Evolutionary conservation across 2,113 vertebrate species (phyloP).

Genomic region (Prionailurus viverrinus): DNA sequence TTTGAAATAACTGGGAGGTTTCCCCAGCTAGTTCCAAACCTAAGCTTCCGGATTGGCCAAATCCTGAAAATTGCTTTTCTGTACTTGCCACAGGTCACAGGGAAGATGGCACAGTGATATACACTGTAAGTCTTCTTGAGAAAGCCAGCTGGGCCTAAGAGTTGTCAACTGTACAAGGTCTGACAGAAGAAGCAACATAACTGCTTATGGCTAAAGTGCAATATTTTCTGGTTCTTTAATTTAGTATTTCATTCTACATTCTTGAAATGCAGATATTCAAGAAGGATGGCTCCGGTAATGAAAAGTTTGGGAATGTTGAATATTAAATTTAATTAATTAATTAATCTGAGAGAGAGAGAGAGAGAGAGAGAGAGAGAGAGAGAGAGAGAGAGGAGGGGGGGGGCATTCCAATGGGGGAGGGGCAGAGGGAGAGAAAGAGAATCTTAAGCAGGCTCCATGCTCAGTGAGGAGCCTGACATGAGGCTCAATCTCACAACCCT

Average conservation of each 20-base stretch:
- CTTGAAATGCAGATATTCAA: slow-evolving; percentile 20
- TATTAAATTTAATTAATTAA: neutral
- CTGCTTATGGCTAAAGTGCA: neutral
- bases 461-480: too few relatives aligned
- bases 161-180: neutral
- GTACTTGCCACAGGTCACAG: neutral
- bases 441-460: too few relatives aligned
- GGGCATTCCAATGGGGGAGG: too few relatives aligned
- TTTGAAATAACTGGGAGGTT: neutral
- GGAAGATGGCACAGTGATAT: neutral
- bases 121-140: neutral
- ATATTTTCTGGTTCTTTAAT: slow-evolving; percentile 8
- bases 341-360: too few relatives aligned
- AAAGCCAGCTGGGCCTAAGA: neutral
- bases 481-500: too few relatives aligned
- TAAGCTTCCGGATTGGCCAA: neutral
- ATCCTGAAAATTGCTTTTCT: slow-evolving; percentile 18
- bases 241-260: neutral
- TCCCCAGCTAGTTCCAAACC: neutral
- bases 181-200: neutral
- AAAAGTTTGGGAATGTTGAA: neutral
- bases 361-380: too few relatives aligned
- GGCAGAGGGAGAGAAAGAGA: too few relatives aligned
- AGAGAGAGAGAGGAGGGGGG: too few relatives aligned
- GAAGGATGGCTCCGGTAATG: neutral